Percentiles rank a stretch among this genome's conserved stretches.
These are phyloP conservation scores for Drosophila formosana DNA, from an alignment of 2,888 invertebrate genomes.

Conservation along the genomic window DNA sequence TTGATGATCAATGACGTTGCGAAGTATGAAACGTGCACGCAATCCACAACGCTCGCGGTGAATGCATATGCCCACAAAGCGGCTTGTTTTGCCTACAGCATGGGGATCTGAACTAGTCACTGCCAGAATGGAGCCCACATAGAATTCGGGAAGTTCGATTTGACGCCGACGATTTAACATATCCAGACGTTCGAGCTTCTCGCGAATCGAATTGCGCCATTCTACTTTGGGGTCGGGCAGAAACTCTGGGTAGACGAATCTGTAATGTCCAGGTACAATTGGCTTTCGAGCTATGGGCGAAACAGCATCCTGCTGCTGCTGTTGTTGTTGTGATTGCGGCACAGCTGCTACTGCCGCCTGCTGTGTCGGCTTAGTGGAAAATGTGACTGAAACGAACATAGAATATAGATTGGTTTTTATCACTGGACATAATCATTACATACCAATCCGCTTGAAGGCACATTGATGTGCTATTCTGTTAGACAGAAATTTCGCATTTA, in stretches of 20 bases:
- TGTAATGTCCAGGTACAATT: constrained; percentile 86
- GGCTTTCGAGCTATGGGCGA: constrained; percentile 41
- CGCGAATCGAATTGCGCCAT: constrained; percentile 92
- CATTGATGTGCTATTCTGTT: constrained; percentile 51
- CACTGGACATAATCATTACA: background rate
- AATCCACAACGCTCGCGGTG: constrained; percentile 93
- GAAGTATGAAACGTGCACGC: constrained; percentile 92
- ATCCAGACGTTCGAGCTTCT: constrained; percentile 95
- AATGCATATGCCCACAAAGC: constrained; percentile 94
- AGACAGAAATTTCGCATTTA: constrained; percentile 46
- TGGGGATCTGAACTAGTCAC: constrained; percentile 95
- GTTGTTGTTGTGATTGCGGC: constrained; percentile 29
- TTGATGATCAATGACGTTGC: constrained; percentile 97
- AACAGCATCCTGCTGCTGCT: constrained; percentile 40
- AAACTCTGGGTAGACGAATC: constrained; percentile 95
- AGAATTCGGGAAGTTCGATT: constrained; percentile 98
- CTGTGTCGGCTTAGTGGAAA: constrained; percentile 68
- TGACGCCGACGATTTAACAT: constrained; percentile 92
- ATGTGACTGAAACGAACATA: constrained; percentile 57
- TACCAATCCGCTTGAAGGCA: constrained; percentile 66
- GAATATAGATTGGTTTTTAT: background rate
- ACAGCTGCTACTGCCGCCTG: constrained; percentile 40
- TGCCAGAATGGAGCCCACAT: constrained; percentile 96
- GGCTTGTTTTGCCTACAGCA: constrained; percentile 92
- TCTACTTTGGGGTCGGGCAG: constrained; percentile 93